Evolutionary conservation across 1,140 invertebrate species (phyloP).

Genomic region (Macrobrachium nipponense): DNA sequence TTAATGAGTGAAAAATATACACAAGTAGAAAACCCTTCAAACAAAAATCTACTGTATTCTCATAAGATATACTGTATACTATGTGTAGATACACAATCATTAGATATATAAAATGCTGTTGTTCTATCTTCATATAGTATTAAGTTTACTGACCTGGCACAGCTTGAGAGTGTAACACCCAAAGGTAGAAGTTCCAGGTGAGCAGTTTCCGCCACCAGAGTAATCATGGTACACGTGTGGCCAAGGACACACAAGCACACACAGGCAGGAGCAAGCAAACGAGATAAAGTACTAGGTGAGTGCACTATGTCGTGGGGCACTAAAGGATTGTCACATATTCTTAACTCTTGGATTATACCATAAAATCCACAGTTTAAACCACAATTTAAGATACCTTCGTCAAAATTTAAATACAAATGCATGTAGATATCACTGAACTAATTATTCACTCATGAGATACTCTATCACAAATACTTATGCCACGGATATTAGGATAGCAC

Average conservation of each 20-base stretch:
- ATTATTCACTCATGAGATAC: too few species aligned
- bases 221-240: constrained; percentile 48
- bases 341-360: constrained; percentile 28
- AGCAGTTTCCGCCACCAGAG: constrained; percentile 45
- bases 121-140: not conserved
- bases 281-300: constrained; percentile 52
- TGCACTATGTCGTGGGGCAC: constrained; percentile 47
- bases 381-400: too few species aligned
- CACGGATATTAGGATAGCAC: too few species aligned
- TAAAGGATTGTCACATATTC: not conserved
- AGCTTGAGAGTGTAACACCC: constrained; percentile 33
- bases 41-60: too few species aligned
- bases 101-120: too few species aligned
- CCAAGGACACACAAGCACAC: constrained; percentile 57
- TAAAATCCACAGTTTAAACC: constrained; percentile 2
- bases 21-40: too few species aligned
- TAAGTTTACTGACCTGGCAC: constrained; percentile 51
- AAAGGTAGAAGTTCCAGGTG: constrained; percentile 29
- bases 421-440: too few species aligned
- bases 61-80: too few species aligned
- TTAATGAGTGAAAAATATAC: too few species aligned
- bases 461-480: too few species aligned
- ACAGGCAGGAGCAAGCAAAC: constrained; percentile 59
- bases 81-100: too few species aligned
- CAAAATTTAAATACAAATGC: too few species aligned